Base-by-base conservation (phyloP, 2,888 invertebrate genomes). In the Melanostoma mellinum region DNA sequence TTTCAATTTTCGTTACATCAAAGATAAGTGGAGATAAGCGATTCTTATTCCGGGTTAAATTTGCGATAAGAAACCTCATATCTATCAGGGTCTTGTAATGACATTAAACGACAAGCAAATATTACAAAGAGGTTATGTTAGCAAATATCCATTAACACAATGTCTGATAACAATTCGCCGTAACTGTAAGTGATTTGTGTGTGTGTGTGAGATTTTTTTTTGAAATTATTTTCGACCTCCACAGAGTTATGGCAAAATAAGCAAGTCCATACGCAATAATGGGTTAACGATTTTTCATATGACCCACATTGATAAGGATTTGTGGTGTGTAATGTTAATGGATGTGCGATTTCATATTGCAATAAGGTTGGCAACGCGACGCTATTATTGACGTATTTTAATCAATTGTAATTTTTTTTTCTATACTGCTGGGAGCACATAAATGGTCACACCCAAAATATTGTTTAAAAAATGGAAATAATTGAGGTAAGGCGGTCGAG, bases 231-330 rank as follows among this genome's bases (percentile, higher is more conserved):
- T 67, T 61, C 61, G 50, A 40, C 52, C 56, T 63, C 69, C 38
- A 20, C 20, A 55, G 58, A 63, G 55, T 35, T 63, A 63, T 81
- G 67, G 42, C 72, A 81, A 76, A 76, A 77, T 68, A 40, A 60
- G 53, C 46, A 56, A 76, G 71, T 36, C 46, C 40, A 80, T 80
- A 52, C 53, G 71, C 72, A 72, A 69, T 63, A 63, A 63, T 40
- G 61, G 77, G 68, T 68, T 72, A 82, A 73, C 52, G 78, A 56
- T 63, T 73, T 69, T 68, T 55, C 2, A 53, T 48, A 50, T 71
- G 84, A 84, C 84, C 84, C 55, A 84, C 10, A 61, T 84, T 75
- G 84, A 84, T 84, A 84, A 84, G 79, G 63, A 84, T 68, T 82
- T 48, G 73, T 77, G 44, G 61, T 61, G 44, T 77, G 81, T 73